These are phyloP conservation scores for Rousettus leschenaultii DNA, from an alignment of 2,113 vertebrate species.

Conservation along the genomic window DNA sequence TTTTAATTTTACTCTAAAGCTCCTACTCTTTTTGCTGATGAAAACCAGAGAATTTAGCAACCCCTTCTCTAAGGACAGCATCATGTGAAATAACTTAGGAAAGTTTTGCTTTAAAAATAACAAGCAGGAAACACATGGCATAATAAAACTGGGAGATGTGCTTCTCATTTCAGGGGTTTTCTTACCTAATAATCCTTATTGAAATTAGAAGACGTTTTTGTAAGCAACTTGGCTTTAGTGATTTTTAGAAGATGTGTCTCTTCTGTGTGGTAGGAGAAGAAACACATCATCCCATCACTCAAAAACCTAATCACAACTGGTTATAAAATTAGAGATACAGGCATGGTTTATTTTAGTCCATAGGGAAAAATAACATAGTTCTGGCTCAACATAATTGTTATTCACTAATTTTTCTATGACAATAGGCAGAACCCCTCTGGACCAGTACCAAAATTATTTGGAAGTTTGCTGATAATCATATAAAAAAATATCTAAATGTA, in stretches of 20 bases:
- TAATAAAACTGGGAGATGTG: not conserved
- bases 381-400: not conserved
- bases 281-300: not conserved
- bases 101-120: not conserved
- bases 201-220: not conserved
- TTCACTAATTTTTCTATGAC: not conserved
- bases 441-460: not conserved
- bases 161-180: not conserved
- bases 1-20: not conserved
- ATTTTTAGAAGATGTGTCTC: not conserved
- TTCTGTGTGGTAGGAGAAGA: not conserved
- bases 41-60: not conserved
- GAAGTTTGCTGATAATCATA: not conserved
- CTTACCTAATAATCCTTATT: not conserved
- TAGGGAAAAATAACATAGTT: not conserved
- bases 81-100: not conserved
- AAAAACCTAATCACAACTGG: not conserved
- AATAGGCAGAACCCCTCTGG: not conserved
- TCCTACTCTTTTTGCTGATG: not conserved
- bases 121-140: not conserved
- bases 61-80: not conserved
- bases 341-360: not conserved
- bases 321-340: not conserved
- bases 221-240: not conserved
- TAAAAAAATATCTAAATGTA: not conserved